phyloP scores from a whole-genome alignment of 2,888 invertebrate genomes.

The Melinopterus prodromus region DNA sequence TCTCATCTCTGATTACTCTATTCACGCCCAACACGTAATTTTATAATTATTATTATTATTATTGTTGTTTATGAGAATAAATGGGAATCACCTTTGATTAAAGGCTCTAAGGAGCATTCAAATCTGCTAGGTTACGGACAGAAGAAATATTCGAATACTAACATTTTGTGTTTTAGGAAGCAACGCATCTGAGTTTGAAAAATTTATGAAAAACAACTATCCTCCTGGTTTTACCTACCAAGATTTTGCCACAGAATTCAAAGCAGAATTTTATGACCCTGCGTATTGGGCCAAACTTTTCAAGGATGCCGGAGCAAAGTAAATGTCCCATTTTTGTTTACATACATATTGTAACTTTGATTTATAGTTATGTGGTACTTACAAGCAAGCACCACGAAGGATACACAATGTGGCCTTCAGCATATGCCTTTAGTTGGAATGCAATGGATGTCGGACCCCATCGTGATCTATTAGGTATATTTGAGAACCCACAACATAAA shows the following conservation, averaged over 20 bases:
- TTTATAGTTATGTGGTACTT: slow-evolving; percentile 75
- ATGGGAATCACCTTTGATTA: no score
- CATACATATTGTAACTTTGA: slow-evolving; percentile 16
- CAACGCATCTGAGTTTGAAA: slow-evolving; percentile 58
- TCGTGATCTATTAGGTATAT: slow-evolving; percentile 74
- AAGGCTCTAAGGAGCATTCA: background rate
- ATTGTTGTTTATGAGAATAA: no score
- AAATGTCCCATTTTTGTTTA: slow-evolving; percentile 44
- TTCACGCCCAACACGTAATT: no score
- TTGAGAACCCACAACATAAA: background rate
- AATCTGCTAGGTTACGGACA: background rate
- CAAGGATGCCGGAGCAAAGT: slow-evolving; percentile 86
- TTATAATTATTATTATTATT: no score
- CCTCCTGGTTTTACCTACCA: slow-evolving; percentile 88
- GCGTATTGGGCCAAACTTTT: slow-evolving; percentile 86
- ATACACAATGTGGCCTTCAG: slow-evolving; percentile 83
- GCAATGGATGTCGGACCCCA: slow-evolving; percentile 80
- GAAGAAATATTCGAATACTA: no score
- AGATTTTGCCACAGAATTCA: slow-evolving; percentile 89
- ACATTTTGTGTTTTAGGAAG: slow-evolving; percentile 42
- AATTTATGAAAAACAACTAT: slow-evolving; percentile 85
- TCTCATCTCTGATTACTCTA: no score
- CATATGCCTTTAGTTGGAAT: slow-evolving; percentile 84
- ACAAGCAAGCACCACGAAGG: slow-evolving; percentile 91
- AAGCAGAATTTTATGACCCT: slow-evolving; percentile 89